phyloP scores from a whole-genome alignment of 1,140 invertebrate species.

The Nixonia krombeini region DNA sequence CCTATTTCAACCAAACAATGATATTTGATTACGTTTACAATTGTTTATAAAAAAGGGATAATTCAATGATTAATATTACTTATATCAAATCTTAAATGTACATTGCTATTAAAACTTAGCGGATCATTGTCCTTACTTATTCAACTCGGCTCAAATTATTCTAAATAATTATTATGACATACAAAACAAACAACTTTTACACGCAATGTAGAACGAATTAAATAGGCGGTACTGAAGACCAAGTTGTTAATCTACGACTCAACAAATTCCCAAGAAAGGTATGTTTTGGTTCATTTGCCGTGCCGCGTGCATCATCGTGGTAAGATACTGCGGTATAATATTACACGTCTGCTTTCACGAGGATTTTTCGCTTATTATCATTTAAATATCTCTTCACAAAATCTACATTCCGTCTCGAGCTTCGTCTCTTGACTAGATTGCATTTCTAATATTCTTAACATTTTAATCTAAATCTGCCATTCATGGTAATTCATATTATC shows the following conservation, averaged over 20 bases:
- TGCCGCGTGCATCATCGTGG: conserved; percentile 19
- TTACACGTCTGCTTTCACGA: conserved; percentile 36
- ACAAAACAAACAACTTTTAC: too few species aligned
- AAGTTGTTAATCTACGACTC: not conserved
- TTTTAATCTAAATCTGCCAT: conserved; percentile 60
- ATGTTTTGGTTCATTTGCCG: not conserved
- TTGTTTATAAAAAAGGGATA: too few species aligned
- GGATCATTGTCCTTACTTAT: too few species aligned
- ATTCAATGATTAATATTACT: too few species aligned
- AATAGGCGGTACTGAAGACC: too few species aligned
- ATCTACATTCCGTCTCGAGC: conserved; percentile 45
- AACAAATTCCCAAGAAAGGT: not conserved
- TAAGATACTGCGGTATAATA: conserved; percentile 49
- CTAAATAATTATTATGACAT: too few species aligned
- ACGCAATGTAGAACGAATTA: too few species aligned
- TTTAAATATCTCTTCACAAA: conserved; percentile 19
- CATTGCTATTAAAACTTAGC: too few species aligned
- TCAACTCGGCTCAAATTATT: too few species aligned
- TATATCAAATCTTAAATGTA: too few species aligned
- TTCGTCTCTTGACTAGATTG: conserved; percentile 68
- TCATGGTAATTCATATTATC: conserved; percentile 58
- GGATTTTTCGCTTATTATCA: conserved; percentile 40
- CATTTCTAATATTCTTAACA: conserved; percentile 64
- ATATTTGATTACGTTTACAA: too few species aligned
- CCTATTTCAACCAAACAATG: too few species aligned